A percentile compares a stretch with the other conserved stretches of the same genome.
These are phyloP conservation scores for Euwallacea similis DNA, from an alignment of 1,140 invertebrate species.

Conservation along the genomic window DNA sequence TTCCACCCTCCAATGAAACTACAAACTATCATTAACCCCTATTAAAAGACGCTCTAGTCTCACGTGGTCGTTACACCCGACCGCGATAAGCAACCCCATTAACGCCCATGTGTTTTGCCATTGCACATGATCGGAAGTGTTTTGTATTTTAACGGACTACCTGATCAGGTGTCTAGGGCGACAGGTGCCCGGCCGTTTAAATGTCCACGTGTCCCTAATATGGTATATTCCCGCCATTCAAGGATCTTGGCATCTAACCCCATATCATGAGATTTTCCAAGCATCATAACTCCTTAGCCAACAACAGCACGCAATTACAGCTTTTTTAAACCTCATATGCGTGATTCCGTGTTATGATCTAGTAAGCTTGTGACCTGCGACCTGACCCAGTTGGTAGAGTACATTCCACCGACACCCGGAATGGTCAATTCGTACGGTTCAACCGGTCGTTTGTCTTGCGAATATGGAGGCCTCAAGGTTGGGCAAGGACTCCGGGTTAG, in stretches of 20 bases:
- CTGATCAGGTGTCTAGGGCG: constrained; percentile 30
- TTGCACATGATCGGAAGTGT: constrained; percentile 32
- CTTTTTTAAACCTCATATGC: background rate
- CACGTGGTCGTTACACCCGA: constrained; percentile 26
- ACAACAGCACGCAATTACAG: background rate
- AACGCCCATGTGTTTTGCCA: constrained; percentile 15
- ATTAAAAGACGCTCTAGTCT: constrained; percentile 7
- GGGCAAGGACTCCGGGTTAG: constrained; percentile 17
- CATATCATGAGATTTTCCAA: background rate
- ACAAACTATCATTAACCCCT: constrained; percentile 18
- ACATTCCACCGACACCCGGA: constrained; percentile 14
- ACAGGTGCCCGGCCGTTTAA: constrained; percentile 28
- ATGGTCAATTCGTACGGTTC: constrained; percentile 12
- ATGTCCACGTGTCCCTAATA: constrained; percentile 18
- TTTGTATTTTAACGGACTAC: constrained; percentile 31
- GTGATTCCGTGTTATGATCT: constrained; percentile 15
- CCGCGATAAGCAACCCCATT: constrained; percentile 24
- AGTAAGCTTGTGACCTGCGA: constrained; percentile 19
- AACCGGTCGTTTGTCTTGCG: constrained; percentile 6
- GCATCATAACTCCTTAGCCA: too few relatives aligned
- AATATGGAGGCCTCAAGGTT: constrained; percentile 27
- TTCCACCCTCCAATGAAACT: background rate
- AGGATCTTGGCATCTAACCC: background rate
- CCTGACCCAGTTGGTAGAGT: constrained; percentile 14
- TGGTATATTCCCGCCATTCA: constrained; percentile 19